Conservation (phyloP, 2,888 invertebrate species). For the Myopa testacea region DNA sequence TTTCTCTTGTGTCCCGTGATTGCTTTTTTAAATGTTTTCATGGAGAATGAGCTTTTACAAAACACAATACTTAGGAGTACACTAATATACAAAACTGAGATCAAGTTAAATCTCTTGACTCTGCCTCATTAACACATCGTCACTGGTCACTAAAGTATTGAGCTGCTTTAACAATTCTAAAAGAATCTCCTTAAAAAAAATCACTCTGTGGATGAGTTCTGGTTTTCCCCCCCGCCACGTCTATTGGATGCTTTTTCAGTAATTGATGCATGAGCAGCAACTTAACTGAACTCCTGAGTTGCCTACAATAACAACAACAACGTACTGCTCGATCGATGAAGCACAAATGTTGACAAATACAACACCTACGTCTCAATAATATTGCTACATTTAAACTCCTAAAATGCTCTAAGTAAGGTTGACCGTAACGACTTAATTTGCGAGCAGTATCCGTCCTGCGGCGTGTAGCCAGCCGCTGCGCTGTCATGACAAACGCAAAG, state of each 20-base stretch:
- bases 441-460: constrained; percentile 57
- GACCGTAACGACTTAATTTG: constrained; percentile 60
- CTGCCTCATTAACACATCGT: constrained; percentile 10
- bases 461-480: constrained; percentile 43
- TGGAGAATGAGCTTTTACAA: too few relatives aligned
- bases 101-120: too few relatives aligned
- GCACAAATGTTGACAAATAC: constrained; percentile 60
- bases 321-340: too few relatives aligned
- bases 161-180: background rate
- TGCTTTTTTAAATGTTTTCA: too few relatives aligned
- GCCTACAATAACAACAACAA: too few relatives aligned
- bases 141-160: background rate
- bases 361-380: constrained; percentile 61
- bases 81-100: too few relatives aligned
- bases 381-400: constrained; percentile 62
- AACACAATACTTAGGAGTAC: too few relatives aligned
- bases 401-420: constrained; percentile 52
- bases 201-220: background rate
- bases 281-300: too few relatives aligned
- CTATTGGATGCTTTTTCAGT: too few relatives aligned
- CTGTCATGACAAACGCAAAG: constrained; percentile 31
- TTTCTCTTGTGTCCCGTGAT: too few relatives aligned
- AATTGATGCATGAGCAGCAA: too few relatives aligned
- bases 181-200: background rate
- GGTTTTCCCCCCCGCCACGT: too few relatives aligned